Conservation (phyloP, 1,140 invertebrate species). For the Phortica variegata region DNA sequence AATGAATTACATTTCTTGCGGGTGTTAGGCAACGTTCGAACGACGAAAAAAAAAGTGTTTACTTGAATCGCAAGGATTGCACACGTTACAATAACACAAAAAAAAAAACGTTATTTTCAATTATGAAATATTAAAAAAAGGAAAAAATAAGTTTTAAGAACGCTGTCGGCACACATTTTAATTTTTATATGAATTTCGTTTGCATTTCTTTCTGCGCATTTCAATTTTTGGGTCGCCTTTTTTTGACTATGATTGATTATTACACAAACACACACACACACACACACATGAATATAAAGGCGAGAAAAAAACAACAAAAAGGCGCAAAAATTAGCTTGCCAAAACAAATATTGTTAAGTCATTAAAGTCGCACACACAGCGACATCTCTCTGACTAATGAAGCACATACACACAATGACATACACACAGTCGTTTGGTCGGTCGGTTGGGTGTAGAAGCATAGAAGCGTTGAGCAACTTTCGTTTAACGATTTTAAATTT, state of each 20-base stretch:
- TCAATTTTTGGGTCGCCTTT: neutral
- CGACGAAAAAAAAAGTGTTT: constrained; percentile 4
- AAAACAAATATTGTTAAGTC: constrained; percentile 48
- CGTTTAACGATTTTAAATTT: constrained; percentile 54
- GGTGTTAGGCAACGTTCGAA: constrained; percentile 28
- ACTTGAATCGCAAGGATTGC: too few relatives aligned
- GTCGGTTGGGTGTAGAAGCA: too few relatives aligned
- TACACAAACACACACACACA: constrained; percentile 8
- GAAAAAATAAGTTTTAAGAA: constrained; percentile 24
- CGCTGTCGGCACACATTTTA: constrained; percentile 29
- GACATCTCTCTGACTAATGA: constrained; percentile 10
- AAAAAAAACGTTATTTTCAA: constrained; percentile 50
- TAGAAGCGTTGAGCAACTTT: too few relatives aligned
- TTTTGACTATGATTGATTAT: constrained; percentile 47
- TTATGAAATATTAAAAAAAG: constrained; percentile 29
- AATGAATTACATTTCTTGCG: constrained; percentile 54
- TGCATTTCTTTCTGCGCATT: neutral
- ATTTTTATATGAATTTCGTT: constrained; percentile 11
- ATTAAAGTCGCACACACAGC: constrained; percentile 12
- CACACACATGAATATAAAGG: constrained; percentile 45
- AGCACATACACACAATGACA: constrained; percentile 1
- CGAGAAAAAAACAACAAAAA: constrained; percentile 17
- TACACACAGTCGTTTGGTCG: too few relatives aligned
- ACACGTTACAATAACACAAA: too few relatives aligned
- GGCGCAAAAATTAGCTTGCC: constrained; percentile 8